Evolutionary conservation across 2,113 vertebrate species (phyloP), one percentile per base, ranked within the genome.

Genomic region (Sialia sialis): DNA sequence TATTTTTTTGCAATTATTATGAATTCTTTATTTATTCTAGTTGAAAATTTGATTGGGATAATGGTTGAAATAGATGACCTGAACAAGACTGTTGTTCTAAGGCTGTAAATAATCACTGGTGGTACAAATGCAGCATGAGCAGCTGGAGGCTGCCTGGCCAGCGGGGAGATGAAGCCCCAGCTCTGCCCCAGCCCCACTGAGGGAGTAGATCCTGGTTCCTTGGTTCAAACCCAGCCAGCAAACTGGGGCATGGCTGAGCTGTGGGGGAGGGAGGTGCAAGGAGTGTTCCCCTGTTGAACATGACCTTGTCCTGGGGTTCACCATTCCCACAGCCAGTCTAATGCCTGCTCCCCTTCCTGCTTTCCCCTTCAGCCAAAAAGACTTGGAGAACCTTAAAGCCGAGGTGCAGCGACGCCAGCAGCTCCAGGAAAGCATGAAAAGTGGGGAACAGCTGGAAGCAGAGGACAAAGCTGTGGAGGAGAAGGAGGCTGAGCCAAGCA

Each of bases 361-460:
- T 78, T 66, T 81, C 52, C 64, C 86, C 56, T 87, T 64, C 91
- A 99, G 99, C 97, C 99, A 99, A 98, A 99, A 99, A 97, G 99
- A 99, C 97, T 97, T 99, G 98, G 99, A 99, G 97, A 99, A 98
- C 93, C 98, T 99, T 96, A 99, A 99, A 96, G 99, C 99, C 0
- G 99, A 99, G 95, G 99, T 99, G 69, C 99, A 99, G 82, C 98
- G 99, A 89, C 98, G 99, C 59, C 99, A 99, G 95, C 99, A 98
- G 95, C 98, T 99, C 79, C 99, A 99, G 60, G 99, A 99, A 81
- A 97, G 98, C 73, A 97, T 98, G 76, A 99, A 97, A 91, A 97
- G 55, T 29, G 97, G 98, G 23, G 98, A 98, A 83, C 97, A 95
- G 80, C 94, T 34, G 54, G 98, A 96, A 68, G 78, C 74, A 41